Evolutionary conservation across 2,113 vertebrate genomes (phyloP).

Genomic region (Periophthalmodon schlosseri): DNA sequence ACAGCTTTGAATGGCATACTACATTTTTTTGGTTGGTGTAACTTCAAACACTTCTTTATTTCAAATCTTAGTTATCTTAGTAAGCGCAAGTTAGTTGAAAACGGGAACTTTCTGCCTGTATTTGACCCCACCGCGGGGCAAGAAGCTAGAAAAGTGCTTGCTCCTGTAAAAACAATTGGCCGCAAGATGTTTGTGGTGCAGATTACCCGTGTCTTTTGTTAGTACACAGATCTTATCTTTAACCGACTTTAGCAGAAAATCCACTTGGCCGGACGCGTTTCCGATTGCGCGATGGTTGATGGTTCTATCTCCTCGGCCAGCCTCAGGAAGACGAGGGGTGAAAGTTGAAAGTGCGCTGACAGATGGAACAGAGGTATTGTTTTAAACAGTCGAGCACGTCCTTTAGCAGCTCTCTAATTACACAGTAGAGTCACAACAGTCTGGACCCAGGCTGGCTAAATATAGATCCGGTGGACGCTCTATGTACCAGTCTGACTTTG

Average conservation of each 20-base stretch:
- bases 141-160: not conserved
- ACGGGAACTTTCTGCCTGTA: not conserved
- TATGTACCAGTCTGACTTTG: not conserved
- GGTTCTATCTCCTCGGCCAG: not conserved
- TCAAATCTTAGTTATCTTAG: no score
- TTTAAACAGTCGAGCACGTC: conserved; percentile 7
- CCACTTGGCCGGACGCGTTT: not conserved
- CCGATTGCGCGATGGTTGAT: not conserved
- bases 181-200: not conserved
- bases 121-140: not conserved
- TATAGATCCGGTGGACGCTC: conserved; percentile 12
- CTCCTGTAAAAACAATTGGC: not conserved
- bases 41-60: no score
- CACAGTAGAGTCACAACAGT: conserved; percentile 46
- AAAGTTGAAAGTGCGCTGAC: not conserved
- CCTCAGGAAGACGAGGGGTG: not conserved
- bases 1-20: no score
- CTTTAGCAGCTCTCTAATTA: conserved; percentile 42
- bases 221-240: not conserved
- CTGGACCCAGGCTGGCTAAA: conserved; percentile 25
- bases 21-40: no score
- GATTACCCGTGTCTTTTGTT: not conserved
- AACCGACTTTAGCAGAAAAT: not conserved
- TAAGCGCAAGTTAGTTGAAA: not conserved
- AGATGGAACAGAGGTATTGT: not conserved